Evolutionary conservation across 92 coral and sea anemone genomes (phyloP).

Genomic region (Porites cylindrica): DNA sequence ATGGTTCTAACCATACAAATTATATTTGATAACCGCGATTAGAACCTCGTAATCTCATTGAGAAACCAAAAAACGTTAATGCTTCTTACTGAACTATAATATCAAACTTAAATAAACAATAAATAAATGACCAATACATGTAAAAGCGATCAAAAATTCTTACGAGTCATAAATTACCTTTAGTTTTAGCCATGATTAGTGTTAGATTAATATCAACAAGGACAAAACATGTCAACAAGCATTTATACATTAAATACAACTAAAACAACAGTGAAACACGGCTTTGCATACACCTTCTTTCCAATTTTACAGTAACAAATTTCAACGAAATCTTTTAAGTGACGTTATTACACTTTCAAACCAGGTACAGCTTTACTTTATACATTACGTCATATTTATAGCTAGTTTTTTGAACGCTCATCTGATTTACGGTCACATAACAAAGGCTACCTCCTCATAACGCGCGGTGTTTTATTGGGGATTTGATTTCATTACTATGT

Average conservation of each 20-base stretch:
- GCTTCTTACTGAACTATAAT: background rate
- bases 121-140: background rate
- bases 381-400: no score
- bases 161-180: background rate
- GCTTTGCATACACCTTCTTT: slow-evolving; percentile 29
- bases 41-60: background rate
- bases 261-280: background rate
- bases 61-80: background rate
- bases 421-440: background rate
- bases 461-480: background rate
- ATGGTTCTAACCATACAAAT: no score
- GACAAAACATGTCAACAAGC: background rate
- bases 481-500: background rate
- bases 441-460: no score
- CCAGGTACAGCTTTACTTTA: background rate
- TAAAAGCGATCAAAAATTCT: background rate
- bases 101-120: background rate
- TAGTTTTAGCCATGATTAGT: background rate
- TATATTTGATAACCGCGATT: background rate
- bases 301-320: background rate
- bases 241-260: background rate
- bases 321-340: background rate
- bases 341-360: background rate
- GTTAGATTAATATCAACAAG: background rate
- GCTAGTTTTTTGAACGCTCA: no score